Conservation (phyloP, 2,888 invertebrate genomes). For the Netelia virgata region DNA sequence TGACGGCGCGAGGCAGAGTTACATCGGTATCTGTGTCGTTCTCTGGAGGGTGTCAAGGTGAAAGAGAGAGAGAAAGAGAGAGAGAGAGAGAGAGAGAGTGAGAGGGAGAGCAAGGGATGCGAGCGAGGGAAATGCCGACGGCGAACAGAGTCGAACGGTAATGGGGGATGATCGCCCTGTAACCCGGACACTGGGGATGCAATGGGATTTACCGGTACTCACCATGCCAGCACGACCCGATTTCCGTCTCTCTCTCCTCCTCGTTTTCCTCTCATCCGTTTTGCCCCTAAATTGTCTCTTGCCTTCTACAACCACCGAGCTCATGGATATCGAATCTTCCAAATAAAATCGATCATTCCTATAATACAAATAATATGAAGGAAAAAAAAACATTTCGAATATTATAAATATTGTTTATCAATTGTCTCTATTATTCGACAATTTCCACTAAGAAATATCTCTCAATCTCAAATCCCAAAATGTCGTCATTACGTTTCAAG, state of each 20-base stretch:
- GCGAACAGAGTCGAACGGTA: conserved; percentile 69
- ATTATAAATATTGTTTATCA: no score
- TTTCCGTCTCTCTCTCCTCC: conserved; percentile 51
- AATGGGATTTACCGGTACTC: conserved; percentile 71
- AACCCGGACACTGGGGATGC: conserved; percentile 76
- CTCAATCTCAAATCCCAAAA: no score
- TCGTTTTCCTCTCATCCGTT: conserved; percentile 40
- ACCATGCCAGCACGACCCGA: conserved; percentile 56
- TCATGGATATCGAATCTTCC: conserved; percentile 15
- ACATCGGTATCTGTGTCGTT: conserved; percentile 32
- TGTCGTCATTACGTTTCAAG: no score
- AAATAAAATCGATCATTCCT: neutral
- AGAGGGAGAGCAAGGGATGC: conserved; percentile 7
- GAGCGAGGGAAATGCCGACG: conserved; percentile 73
- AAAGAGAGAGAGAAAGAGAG: conserved; percentile 18
- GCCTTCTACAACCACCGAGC: conserved; percentile 24
- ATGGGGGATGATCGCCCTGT: conserved; percentile 79
- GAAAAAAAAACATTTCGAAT: neutral
- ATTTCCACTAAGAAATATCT: no score
- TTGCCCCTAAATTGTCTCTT: conserved; percentile 47
- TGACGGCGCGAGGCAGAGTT: conserved; percentile 44
- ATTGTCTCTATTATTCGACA: no score
- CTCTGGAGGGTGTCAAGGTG: conserved; percentile 59
- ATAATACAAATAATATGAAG: neutral
- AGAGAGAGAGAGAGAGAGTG: neutral